A percentile compares a stretch with the other conserved stretches of the same genome.
Conservation (phyloP, 2,888 invertebrate species). For the Aromia moschata region DNA sequence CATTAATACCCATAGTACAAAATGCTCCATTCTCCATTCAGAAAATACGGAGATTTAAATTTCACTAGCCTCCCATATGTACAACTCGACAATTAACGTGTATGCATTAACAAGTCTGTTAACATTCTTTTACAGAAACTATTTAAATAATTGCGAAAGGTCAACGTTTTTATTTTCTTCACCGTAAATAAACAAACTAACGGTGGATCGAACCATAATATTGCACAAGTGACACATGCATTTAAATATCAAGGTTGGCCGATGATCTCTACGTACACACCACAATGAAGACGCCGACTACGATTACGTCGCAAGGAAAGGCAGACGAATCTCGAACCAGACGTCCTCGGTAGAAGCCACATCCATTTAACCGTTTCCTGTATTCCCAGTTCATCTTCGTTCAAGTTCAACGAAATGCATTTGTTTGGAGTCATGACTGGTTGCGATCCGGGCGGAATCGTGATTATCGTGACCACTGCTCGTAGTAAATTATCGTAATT, state of each 20-base stretch:
- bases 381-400: conserved; percentile 32
- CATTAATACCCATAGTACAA: too few relatives aligned
- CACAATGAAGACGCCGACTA: neutral
- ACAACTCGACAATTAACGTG: too few relatives aligned
- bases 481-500: neutral
- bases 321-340: conserved; percentile 32
- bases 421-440: conserved; percentile 21
- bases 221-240: conserved; percentile 23
- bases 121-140: too few relatives aligned
- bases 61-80: too few relatives aligned
- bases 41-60: too few relatives aligned
- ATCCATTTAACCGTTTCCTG: conserved; percentile 26
- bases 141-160: too few relatives aligned
- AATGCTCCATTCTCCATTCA: too few relatives aligned
- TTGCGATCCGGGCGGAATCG: neutral
- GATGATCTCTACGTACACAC: conserved; percentile 29
- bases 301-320: conserved; percentile 9
- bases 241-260: conserved; percentile 32
- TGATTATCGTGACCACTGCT: conserved; percentile 10
- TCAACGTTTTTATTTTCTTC: neutral
- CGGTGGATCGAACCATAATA: conserved; percentile 6
- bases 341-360: conserved; percentile 26
- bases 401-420: conserved; percentile 29
- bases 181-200: neutral
- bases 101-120: too few relatives aligned